Evolutionary conservation across 2,888 invertebrate species (phyloP), one percentile per base, ranked within the genome.

Genomic region (Melinopterus prodromus): DNA sequence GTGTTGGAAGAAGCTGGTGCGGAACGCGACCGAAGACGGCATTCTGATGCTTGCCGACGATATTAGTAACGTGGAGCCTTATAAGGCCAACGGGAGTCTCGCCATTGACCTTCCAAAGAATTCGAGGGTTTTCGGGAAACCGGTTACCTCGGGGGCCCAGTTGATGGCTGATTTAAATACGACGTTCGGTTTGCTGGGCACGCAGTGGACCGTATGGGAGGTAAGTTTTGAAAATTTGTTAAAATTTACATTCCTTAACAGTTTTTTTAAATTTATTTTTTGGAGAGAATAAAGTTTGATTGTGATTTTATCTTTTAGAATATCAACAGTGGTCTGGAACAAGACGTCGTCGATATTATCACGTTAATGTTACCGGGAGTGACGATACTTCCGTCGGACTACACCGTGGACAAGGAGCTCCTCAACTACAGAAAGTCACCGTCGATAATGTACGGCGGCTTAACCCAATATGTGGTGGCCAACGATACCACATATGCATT

Each of bases 301-400:
- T 26, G 26, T 26, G 12, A 1, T 53, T 53, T 53, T 70, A 36
- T 71, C 26, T 77, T 80, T 75, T 78, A 81, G 80, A 72, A 78
- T 72, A 71, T 79, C 6, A 80, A 79, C 71, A 79, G 72, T 14
- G 80, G 81, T 4, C 70, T 82, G 75, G 80, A 79, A 16, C n/a
- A 69, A 3, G 90, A 90, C 77, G 90, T 91, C 76, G 88, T 92
- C 69, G 93, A 94, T 26, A 92, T 95, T 86, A 92, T 98, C 86
- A 91, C 94, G 75, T 90, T 96, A 87, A 89, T 97, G 79, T 89
- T 98, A 82, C 96, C 96, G 0, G 98, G 97, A 72, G 93, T 95
- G 6, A 94, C 96, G 0, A 81, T 89, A 70, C 82, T 89, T 15
- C 81, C 84, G 26, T 80, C 79, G 16, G 85, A 85, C 78, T 81